These are phyloP conservation scores for Tolmerus cingulatus DNA, from an alignment of 2,888 invertebrate genomes.

Conservation along the genomic window DNA sequence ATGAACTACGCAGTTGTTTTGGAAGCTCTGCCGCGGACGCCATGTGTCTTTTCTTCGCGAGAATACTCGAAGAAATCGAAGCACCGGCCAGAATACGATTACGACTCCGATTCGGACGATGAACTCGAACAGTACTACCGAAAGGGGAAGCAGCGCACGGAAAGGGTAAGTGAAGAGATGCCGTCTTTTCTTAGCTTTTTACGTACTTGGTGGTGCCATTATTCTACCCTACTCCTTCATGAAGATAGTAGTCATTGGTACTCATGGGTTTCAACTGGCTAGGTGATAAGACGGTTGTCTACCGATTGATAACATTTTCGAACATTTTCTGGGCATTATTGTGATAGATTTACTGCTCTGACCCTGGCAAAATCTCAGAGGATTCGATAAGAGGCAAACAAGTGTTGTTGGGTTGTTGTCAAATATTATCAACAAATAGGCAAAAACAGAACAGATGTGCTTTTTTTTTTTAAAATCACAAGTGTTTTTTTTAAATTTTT, in stretches of 20 bases:
- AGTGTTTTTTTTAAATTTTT: background rate
- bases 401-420: background rate
- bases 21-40: background rate
- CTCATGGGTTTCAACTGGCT: background rate
- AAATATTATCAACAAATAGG: background rate
- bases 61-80: conserved; percentile 59
- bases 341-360: background rate
- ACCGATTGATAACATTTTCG: background rate
- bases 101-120: conserved; percentile 69
- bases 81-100: conserved; percentile 58
- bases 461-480: background rate
- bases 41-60: conserved; percentile 47
- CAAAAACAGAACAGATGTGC: background rate
- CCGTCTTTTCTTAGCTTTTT: background rate
- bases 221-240: background rate
- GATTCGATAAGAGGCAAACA: background rate
- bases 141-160: conserved; percentile 51
- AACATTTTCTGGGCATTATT: background rate
- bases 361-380: background rate
- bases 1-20: conserved; percentile 1
- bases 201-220: background rate
- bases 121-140: conserved; percentile 55
- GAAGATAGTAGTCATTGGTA: background rate
- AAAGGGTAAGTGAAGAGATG: conserved; percentile 46
- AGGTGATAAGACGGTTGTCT: background rate